Percentiles rank a stretch among this genome's conserved stretches.
Conservation (phyloP, 2,888 invertebrate species). For the Hipparchia semele region DNA sequence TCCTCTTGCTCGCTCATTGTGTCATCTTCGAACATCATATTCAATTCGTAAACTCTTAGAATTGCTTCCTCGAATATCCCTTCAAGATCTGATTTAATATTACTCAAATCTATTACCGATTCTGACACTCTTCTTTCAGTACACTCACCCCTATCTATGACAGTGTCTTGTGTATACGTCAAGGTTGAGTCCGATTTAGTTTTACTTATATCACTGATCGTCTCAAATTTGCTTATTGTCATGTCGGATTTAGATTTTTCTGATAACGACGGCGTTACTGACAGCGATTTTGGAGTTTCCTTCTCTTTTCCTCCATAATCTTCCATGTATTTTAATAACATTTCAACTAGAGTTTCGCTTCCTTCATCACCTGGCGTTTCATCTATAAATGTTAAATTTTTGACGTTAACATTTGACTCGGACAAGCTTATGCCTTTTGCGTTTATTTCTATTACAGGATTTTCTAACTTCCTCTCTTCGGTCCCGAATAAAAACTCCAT, state of each 20-base stretch:
- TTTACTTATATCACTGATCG: slow-evolving; percentile 73
- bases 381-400: slow-evolving; percentile 69
- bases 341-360: slow-evolving; percentile 71
- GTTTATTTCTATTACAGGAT: slow-evolving; percentile 63
- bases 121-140: slow-evolving; percentile 68
- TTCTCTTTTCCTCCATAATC: slow-evolving; percentile 63
- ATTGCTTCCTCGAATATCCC: slow-evolving; percentile 68
- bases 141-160: slow-evolving; percentile 65
- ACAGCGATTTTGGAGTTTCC: slow-evolving; percentile 55
- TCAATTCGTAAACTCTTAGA: slow-evolving; percentile 55
- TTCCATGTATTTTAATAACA: slow-evolving; percentile 77
- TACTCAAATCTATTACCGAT: slow-evolving; percentile 69
- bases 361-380: slow-evolving; percentile 74
- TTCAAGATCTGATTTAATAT: slow-evolving; percentile 71
- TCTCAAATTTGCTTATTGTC: slow-evolving; percentile 73
- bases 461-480: slow-evolving; percentile 58
- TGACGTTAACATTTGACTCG: slow-evolving; percentile 69
- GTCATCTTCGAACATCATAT: slow-evolving; percentile 57
- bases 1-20: slow-evolving; percentile 76
- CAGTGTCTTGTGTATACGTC: slow-evolving; percentile 75
- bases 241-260: slow-evolving; percentile 77
- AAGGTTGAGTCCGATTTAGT: slow-evolving; percentile 77
- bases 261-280: slow-evolving; percentile 67
- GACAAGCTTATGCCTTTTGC: slow-evolving; percentile 61
- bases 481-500: slow-evolving; percentile 78